Evolutionary conservation across 2,888 invertebrate species (phyloP).

Genomic region (Cryptus viduatorius): DNA sequence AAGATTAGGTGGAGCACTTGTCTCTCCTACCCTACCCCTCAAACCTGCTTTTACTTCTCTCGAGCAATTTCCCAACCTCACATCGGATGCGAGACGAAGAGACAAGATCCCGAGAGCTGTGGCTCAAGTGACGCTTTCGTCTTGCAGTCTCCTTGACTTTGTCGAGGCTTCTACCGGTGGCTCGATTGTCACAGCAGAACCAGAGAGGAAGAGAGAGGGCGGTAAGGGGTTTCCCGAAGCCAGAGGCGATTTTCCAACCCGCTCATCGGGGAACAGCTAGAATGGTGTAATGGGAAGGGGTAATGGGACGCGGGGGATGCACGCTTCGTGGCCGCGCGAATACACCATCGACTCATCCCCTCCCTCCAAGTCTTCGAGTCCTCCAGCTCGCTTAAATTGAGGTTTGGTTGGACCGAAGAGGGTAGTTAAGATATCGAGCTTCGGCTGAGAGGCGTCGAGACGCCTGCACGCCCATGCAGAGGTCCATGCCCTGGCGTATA

Average conservation of each 20-base stretch:
- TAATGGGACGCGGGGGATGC: conserved; percentile 47
- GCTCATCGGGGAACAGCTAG: conserved; percentile 30
- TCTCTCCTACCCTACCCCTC: not conserved
- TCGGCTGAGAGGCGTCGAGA: conserved; percentile 42
- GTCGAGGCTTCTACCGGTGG: conserved; percentile 34
- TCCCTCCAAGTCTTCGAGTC: conserved; percentile 12
- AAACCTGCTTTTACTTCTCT: conserved; percentile 15
- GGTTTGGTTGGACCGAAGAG: conserved; percentile 64
- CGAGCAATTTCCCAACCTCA: conserved; percentile 39
- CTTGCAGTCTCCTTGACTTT: conserved; percentile 40
- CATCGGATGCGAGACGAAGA: conserved; percentile 36
- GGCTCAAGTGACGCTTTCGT: conserved; percentile 40
- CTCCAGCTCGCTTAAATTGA: conserved; percentile 66
- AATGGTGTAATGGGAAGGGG: conserved; percentile 31
- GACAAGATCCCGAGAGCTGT: conserved; percentile 40
- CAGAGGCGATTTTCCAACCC: conserved; percentile 46
- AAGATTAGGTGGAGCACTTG: conserved; percentile 46
- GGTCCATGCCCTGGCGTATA: conserved; percentile 46
- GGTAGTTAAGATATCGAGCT: conserved; percentile 73
- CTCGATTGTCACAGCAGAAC: conserved; percentile 28
- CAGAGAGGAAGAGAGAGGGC: conserved; percentile 1
- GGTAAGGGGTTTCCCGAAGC: conserved; percentile 10
- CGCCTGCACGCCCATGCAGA: conserved; percentile 46
- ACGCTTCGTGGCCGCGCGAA: conserved; percentile 48
- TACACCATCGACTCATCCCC: conserved; percentile 12